A percentile compares a stretch with the other conserved stretches of the same genome.
Conservation (phyloP, 2,113 vertebrate genomes). For the Mustela nigripes region DNA sequence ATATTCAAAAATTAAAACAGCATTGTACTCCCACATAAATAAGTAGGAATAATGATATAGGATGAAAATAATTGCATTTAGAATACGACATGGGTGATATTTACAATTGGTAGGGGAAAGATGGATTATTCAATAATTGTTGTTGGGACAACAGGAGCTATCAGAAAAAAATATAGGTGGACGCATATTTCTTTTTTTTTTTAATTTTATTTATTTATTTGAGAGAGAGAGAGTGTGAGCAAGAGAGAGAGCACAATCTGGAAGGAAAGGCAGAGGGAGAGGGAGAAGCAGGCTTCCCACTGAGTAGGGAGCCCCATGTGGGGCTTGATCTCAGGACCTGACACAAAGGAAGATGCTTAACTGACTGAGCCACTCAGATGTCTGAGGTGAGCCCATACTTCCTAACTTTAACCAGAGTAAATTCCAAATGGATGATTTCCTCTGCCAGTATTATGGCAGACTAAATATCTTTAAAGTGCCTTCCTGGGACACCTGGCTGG, state of each 20-base stretch:
- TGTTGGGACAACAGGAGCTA: neutral
- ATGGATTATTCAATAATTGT: neutral
- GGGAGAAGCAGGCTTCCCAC: no score
- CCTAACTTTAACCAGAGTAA: neutral
- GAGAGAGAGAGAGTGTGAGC: no score
- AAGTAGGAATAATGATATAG: neutral
- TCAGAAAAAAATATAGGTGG: neutral
- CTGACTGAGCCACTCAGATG: no score
- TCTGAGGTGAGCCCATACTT: neutral
- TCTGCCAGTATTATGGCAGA: neutral
- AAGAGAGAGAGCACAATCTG: no score
- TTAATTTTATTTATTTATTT: no score
- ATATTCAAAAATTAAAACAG: conserved; percentile 8
- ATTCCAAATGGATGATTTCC: neutral
- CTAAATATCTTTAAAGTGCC: neutral
- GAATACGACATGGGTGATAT: neutral
- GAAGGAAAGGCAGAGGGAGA: no score
- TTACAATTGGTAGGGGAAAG: neutral
- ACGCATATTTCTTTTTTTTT: neutral
- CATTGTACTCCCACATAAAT: conserved; percentile 2
- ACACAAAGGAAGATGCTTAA: no score
- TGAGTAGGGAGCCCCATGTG: no score
- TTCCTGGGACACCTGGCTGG: neutral
- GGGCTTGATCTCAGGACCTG: no score
- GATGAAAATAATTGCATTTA: neutral